Percentiles rank a stretch among this genome's conserved stretches.
Conservation (phyloP, 1,140 invertebrate species). For the Spodoptera frugiperda region DNA sequence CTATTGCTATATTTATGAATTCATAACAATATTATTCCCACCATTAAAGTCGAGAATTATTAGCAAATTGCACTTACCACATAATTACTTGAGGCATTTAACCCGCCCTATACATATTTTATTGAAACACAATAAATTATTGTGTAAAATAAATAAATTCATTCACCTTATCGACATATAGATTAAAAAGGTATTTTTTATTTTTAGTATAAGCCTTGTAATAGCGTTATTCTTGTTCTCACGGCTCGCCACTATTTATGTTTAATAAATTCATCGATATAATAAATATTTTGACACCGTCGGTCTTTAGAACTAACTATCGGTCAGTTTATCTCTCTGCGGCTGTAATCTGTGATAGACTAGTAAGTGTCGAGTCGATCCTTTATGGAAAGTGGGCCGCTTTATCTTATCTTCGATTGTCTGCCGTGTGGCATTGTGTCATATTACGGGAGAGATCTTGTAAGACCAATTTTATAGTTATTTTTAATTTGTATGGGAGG, state of each 20-base stretch:
- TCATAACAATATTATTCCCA: too few relatives aligned
- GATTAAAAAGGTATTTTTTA: slow-evolving; percentile 14
- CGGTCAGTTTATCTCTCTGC: slow-evolving; percentile 35
- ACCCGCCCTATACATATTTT: too few relatives aligned
- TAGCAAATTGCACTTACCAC: too few relatives aligned
- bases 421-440: slow-evolving; percentile 43
- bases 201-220: slow-evolving; percentile 4
- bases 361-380: slow-evolving; percentile 57
- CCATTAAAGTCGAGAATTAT: too few relatives aligned
- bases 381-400: slow-evolving; percentile 48
- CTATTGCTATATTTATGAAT: too few relatives aligned
- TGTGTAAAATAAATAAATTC: slow-evolving; percentile 1
- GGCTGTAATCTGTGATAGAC: slow-evolving; percentile 45
- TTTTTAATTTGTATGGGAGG: background rate
- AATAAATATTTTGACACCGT: slow-evolving; percentile 74
- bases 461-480: slow-evolving; percentile 9
- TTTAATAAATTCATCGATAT: slow-evolving; percentile 58
- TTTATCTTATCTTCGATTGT: slow-evolving; percentile 63
- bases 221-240: slow-evolving; percentile 42
- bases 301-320: slow-evolving; percentile 48
- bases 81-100: too few relatives aligned
- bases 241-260: slow-evolving; percentile 7
- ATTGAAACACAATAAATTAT: background rate
- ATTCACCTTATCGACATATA: background rate
- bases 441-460: slow-evolving; percentile 46